Conservation (phyloP, 2,888 invertebrate species). For the Syrista parreyssii region DNA sequence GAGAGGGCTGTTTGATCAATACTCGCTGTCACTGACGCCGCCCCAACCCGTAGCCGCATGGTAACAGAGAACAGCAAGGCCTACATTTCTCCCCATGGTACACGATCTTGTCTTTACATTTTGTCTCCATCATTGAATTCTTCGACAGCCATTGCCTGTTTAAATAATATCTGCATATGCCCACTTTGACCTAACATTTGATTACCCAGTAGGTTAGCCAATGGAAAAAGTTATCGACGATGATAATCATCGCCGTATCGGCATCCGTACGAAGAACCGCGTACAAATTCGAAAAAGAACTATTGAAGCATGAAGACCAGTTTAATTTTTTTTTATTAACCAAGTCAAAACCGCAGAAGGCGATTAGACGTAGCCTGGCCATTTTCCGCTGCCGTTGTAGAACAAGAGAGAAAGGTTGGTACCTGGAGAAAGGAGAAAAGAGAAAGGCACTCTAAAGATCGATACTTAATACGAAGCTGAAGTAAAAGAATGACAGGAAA, state of each 20-base stretch:
- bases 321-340: background rate
- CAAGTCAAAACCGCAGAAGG: background rate
- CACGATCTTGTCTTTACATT: background rate
- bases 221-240: too few species aligned
- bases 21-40: conserved; percentile 46
- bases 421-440: background rate
- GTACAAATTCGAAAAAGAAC: background rate
- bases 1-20: conserved; percentile 54
- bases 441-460: background rate
- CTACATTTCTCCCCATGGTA: background rate
- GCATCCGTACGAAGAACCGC: background rate
- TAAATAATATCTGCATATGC: too few species aligned
- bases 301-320: background rate
- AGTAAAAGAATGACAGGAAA: background rate
- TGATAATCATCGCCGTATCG: background rate
- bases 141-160: background rate
- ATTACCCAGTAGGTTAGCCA: too few species aligned
- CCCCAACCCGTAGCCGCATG: conserved; percentile 5
- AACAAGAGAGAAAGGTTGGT: background rate
- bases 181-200: too few species aligned
- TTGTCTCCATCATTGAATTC: background rate
- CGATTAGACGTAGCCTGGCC: background rate
- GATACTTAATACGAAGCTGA: background rate
- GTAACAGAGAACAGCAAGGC: conserved; percentile 3
- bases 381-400: background rate